Conservation (phyloP, 2,888 invertebrate species). For the Cosmopolites sordidus region DNA sequence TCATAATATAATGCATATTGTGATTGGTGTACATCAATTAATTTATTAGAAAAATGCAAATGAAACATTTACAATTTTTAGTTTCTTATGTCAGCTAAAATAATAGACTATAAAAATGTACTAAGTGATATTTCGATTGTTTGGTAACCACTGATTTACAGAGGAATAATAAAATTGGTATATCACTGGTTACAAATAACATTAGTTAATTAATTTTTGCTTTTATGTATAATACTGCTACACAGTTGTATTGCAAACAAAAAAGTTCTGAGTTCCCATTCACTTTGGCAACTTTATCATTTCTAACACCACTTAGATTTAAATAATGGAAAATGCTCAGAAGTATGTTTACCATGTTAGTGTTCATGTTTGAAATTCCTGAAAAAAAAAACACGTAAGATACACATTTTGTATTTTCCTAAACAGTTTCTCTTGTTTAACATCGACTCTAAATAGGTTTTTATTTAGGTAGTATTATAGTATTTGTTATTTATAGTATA, state of each 20-base stretch:
- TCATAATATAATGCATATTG: slow-evolving; percentile 11
- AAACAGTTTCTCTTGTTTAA: slow-evolving; percentile 18
- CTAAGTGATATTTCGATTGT: slow-evolving; percentile 8
- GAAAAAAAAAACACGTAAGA: slow-evolving; percentile 10
- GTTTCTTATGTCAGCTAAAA: slow-evolving; percentile 1
- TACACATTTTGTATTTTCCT: slow-evolving; percentile 18
- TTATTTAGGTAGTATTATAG: slow-evolving; percentile 7
- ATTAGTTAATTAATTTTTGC: background rate
- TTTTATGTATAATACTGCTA: no score
- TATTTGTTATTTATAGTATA: slow-evolving; percentile 8
- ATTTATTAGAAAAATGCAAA: slow-evolving; percentile 24
- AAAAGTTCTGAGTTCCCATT: background rate
- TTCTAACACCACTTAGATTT: slow-evolving; percentile 12
- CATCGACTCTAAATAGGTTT: slow-evolving; percentile 17
- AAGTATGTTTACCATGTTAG: background rate
- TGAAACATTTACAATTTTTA: slow-evolving; percentile 20
- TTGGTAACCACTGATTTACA: slow-evolving; percentile 1
- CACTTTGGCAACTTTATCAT: slow-evolving; percentile 16
- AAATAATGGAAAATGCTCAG: slow-evolving; percentile 3
- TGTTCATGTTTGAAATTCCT: background rate
- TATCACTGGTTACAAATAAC: slow-evolving; percentile 1
- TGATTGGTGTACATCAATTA: slow-evolving; percentile 13
- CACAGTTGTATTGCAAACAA: background rate
- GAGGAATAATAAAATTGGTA: background rate
- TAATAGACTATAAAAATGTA: background rate